These are phyloP conservation scores for Hipposideros larvatus DNA, from an alignment of 2,797 vertebrate species.

Conservation along the genomic window DNA sequence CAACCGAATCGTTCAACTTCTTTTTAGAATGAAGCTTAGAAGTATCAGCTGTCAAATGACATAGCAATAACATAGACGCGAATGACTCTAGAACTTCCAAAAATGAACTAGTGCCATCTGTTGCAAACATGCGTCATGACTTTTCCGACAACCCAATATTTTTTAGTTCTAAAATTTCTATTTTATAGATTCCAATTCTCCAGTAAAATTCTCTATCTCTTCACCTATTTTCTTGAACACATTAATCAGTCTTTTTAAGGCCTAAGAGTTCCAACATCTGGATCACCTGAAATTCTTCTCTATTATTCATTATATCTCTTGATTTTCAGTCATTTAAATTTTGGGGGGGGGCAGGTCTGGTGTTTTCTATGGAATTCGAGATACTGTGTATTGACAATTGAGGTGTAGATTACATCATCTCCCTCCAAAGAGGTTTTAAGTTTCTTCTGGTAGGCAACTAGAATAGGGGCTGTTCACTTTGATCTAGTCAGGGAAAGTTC, in stretches of 20 bases:
- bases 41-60: no score
- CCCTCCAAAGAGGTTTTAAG: neutral
- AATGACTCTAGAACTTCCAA: no score
- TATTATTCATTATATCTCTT: neutral
- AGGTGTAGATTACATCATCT: neutral
- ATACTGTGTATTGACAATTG: neutral
- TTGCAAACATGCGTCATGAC: no score
- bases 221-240: neutral
- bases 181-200: neutral
- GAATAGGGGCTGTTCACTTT: neutral
- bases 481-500: neutral
- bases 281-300: neutral
- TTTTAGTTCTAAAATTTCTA: neutral
- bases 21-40: no score
- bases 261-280: neutral
- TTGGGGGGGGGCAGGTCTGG: neutral
- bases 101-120: no score
- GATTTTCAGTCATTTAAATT: neutral
- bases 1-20: no score
- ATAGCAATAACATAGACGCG: no score
- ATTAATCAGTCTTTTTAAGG: neutral
- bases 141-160: neutral
- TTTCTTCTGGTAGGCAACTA: neutral
- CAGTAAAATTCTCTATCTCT: neutral
- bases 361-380: neutral